Base-by-base conservation (phyloP, 30 jellyfish, hydroid and myxozoan genomes). In the Sanderia malayensis region DNA sequence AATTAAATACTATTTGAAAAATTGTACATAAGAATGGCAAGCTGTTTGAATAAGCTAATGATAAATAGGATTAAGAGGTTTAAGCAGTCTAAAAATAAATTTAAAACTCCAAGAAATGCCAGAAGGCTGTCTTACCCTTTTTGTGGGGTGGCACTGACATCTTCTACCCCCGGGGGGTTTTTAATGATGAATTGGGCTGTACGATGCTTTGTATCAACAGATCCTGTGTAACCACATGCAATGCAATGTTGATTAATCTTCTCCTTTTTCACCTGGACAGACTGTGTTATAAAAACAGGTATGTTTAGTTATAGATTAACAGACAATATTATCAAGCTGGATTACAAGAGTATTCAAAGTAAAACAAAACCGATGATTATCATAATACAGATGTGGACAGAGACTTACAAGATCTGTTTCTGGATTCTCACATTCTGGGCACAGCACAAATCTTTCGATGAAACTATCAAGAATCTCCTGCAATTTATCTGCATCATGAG, bases 341-440 rank as follows among this genome's bases (percentile, higher is more conserved):
- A n/a, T n/a, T n/a, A n/a, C n/a, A n/a, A n/a, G n/a, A 20, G 0
- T 29, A 13, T 4, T 13, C 18, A 46, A 0, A 20, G 4, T 33
- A 24, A 10, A n/a, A 45, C 11, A 45, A 45, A 45, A 45, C n/a
- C n/a, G n/a, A n/a, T n/a, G n/a, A n/a, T n/a, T 44, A n/a, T 44
- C n/a, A 10, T n/a, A 44, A 11, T 11, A n/a, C 11, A 44, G 58
- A 11, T 10, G 17, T 44, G 17, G n/a, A n/a, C n/a, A n/a, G n/a
- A 4, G 67, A 87, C 96, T 58, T 73, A 90, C 97, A 70, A 90
- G 52, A 28, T 66, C 80, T 3, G 99, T 93, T 71, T 93, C 99
- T 59, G 99, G 99, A 70, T 93, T 93, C 31, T 85, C 95, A 68
- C 99, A 93, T 32, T 79, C 95, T 24, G 96, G 94, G 61, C 99